Percentiles rank a stretch among this genome's conserved stretches.
These are phyloP conservation scores for Heptranchias perlo DNA, from an alignment of 2,113 vertebrate species.

Conservation along the genomic window DNA sequence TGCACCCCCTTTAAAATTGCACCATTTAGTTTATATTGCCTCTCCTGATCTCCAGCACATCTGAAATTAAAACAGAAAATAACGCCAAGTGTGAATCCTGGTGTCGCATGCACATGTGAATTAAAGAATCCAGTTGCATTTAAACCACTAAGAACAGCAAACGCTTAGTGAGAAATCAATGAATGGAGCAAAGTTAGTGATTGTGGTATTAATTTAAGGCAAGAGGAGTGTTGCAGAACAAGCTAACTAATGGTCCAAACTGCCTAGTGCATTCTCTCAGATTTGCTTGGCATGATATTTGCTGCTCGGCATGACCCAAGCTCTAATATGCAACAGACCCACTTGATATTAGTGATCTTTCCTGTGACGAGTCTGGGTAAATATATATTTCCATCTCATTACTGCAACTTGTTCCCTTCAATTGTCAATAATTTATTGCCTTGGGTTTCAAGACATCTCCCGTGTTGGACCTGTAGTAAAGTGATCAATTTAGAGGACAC, in stretches of 20 bases:
- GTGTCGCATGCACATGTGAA: neutral
- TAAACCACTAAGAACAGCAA: neutral
- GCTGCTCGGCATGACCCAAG: neutral
- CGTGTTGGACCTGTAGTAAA: neutral
- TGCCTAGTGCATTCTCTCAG: neutral
- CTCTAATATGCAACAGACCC: neutral
- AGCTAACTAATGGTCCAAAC: neutral
- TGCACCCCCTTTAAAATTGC: neutral
- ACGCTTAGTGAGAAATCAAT: neutral
- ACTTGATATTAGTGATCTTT: neutral
- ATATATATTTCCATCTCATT: neutral
- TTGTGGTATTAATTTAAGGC: neutral
- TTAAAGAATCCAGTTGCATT: neutral
- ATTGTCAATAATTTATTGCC: neutral
- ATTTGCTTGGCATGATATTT: neutral
- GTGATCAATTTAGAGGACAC: too few relatives aligned
- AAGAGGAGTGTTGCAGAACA: neutral
- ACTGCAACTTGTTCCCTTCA: neutral
- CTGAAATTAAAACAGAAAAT: neutral
- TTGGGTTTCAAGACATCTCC: neutral
- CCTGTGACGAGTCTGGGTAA: neutral
- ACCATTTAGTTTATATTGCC: neutral
- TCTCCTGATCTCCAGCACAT: neutral
- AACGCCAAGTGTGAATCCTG: neutral
- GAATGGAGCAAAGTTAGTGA: neutral